Percentiles rank a stretch among this genome's conserved stretches.
phyloP scores from a whole-genome alignment of 2,113 vertebrate species.

The Orycteropus afer region DNA sequence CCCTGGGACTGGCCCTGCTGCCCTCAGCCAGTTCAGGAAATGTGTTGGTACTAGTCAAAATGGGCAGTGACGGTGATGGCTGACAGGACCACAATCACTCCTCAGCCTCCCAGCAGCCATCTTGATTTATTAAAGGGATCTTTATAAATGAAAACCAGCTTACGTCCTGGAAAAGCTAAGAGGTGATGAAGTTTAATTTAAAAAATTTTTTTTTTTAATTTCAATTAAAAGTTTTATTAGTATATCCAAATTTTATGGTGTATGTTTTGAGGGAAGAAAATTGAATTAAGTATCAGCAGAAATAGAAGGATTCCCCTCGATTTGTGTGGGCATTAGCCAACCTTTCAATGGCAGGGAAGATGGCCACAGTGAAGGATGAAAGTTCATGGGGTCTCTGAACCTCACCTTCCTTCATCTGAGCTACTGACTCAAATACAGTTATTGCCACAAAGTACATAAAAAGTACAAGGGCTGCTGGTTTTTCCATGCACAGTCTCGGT shows the following conservation, averaged over 20 bases:
- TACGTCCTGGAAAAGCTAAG: conserved; percentile 28
- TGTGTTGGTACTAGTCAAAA: not conserved
- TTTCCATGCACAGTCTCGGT: conserved; percentile 77
- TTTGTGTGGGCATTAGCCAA: not conserved
- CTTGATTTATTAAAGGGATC: conserved; percentile 10
- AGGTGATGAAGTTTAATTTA: not conserved
- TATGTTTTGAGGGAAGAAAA: conserved; percentile 45
- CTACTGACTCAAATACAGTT: conserved; percentile 80
- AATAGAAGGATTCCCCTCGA: conserved; percentile 24
- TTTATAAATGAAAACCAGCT: conserved; percentile 40
- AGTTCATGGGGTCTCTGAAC: conserved; percentile 41
- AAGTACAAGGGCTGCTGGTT: conserved; percentile 76
- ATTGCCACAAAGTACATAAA: conserved; percentile 78
- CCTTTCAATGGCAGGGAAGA: conserved; percentile 51
- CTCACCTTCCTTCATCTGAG: conserved; percentile 69
- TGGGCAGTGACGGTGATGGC: not conserved
- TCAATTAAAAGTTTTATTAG: conserved; percentile 29
- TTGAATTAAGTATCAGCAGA: conserved; percentile 40
- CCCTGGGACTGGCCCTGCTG: conserved; percentile 29
- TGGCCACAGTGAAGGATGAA: conserved; percentile 46
- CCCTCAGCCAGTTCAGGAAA: conserved; percentile 20
- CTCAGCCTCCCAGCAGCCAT: conserved; percentile 59
- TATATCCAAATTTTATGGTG: conserved; percentile 1
- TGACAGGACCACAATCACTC: not conserved
- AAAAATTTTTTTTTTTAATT: not conserved